phyloP scores from a whole-genome alignment of 2,888 invertebrate species.

The Mythimna vitellina region DNA sequence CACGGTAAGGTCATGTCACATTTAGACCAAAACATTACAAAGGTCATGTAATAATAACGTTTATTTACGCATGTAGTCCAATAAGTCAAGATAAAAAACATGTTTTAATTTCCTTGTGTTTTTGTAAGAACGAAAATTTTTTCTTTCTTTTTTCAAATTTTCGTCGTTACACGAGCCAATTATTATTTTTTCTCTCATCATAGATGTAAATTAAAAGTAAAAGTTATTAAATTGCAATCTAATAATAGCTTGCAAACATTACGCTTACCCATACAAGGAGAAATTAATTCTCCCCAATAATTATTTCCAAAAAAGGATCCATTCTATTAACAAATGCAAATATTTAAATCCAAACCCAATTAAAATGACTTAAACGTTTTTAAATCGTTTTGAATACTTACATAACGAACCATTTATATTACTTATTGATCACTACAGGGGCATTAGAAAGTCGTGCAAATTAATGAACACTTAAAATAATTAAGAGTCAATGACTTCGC shows the following conservation, averaged over 20 bases:
- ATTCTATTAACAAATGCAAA: conserved; percentile 60
- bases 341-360: conserved; percentile 55
- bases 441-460: conserved; percentile 77
- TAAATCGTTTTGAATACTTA: conserved; percentile 55
- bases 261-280: conserved; percentile 35
- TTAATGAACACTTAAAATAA: conserved; percentile 76
- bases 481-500: conserved; percentile 75
- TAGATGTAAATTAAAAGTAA: conserved; percentile 33
- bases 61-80: not conserved
- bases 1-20: conserved; percentile 2
- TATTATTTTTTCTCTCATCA: not conserved
- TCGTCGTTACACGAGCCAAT: not conserved
- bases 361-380: conserved; percentile 58
- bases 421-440: conserved; percentile 58
- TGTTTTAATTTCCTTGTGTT: not conserved
- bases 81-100: conserved; percentile 11
- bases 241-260: conserved; percentile 17
- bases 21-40: not conserved
- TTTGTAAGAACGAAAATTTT: not conserved
- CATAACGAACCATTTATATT: conserved; percentile 54
- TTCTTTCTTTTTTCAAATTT: not conserved
- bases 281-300: conserved; percentile 50
- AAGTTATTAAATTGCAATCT: conserved; percentile 24
- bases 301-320: conserved; percentile 45
- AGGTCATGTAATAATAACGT: conserved; percentile 18